These are phyloP conservation scores for Hydractinia echinata DNA, from an alignment of 30 jellyfish, hydroid and myxozoan species.

Conservation along the genomic window DNA sequence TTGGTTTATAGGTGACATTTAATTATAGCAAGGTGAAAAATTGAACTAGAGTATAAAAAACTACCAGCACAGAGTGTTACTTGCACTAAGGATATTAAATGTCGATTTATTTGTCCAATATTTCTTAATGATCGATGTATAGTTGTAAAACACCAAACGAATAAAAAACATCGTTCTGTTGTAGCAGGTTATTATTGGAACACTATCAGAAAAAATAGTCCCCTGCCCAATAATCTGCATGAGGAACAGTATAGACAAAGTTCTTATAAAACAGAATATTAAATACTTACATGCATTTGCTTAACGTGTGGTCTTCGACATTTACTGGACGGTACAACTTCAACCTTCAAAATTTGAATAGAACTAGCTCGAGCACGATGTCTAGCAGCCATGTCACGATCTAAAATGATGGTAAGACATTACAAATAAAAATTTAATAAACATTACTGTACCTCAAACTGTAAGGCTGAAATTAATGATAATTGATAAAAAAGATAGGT, in stretches of 20 bases:
- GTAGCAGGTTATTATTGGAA: slow-evolving; percentile 79
- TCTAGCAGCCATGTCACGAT: slow-evolving; percentile 97
- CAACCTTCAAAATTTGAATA: slow-evolving; percentile 85
- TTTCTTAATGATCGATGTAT: too few species aligned
- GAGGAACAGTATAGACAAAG: too few species aligned
- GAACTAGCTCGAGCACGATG: slow-evolving; percentile 98
- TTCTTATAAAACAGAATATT: too few species aligned
- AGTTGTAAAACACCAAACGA: too few species aligned
- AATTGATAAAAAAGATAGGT: background rate
- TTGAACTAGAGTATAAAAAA: slow-evolving; percentile 23
- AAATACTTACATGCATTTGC: slow-evolving; percentile 79
- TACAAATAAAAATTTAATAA: background rate
- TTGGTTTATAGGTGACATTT: background rate
- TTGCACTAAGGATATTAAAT: slow-evolving; percentile 18
- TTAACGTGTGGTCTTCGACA: slow-evolving; percentile 82
- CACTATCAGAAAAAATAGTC: slow-evolving; percentile 19
- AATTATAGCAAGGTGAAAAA: slow-evolving; percentile 28
- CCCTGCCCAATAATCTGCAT: slow-evolving; percentile 65
- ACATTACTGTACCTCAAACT: background rate
- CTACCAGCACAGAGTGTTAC: slow-evolving; percentile 31
- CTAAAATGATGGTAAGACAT: slow-evolving; percentile 31
- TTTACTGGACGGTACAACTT: slow-evolving; percentile 73
- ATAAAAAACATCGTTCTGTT: background rate
- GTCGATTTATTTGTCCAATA: too few species aligned
- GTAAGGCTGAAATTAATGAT: too few species aligned